Conservation (phyloP, 2,888 invertebrate species). For the Mesorhabditis sp. region DNA sequence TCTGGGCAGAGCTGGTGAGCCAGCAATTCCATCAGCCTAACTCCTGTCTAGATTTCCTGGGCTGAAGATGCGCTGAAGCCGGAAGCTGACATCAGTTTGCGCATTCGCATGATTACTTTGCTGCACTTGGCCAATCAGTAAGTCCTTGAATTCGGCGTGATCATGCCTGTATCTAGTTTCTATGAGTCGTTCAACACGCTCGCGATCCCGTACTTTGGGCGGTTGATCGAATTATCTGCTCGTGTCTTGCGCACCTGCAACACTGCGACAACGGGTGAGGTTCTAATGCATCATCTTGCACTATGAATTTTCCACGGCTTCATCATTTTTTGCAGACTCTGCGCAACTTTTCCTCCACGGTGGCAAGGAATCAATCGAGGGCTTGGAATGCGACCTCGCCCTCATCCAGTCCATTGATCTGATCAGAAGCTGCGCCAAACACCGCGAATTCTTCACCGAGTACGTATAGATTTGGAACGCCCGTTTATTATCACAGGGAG, state of each 20-base stretch:
- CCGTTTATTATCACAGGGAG: conserved; percentile 34
- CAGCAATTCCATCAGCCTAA: neutral
- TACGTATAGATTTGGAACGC: conserved; percentile 15
- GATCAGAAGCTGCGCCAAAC: conserved; percentile 39
- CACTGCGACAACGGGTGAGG: conserved; percentile 18
- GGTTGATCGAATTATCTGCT: conserved; percentile 40
- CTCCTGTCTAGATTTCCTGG: conserved; percentile 28
- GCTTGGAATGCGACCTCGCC: conserved; percentile 32
- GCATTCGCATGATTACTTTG: conserved; percentile 35
- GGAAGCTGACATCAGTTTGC: conserved; percentile 11
- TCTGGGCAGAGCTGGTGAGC: neutral
- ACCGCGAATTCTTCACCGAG: conserved; percentile 40
- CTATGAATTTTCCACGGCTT: neutral
- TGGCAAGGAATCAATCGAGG: conserved; percentile 33
- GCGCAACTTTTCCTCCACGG: conserved; percentile 30
- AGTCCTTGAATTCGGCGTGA: conserved; percentile 6
- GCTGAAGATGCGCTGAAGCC: conserved; percentile 31
- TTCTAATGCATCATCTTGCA: neutral
- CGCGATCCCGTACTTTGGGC: conserved; percentile 46
- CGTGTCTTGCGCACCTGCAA: conserved; percentile 38
- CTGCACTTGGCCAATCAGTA: conserved; percentile 46
- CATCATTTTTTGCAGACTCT: conserved; percentile 14
- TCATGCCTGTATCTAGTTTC: conserved; percentile 25
- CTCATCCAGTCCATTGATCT: conserved; percentile 33
- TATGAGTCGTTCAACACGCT: conserved; percentile 44